A percentile compares a stretch with the other conserved stretches of the same genome.
These are phyloP conservation scores for Anagyrus pseudococci DNA, from an alignment of 2,888 invertebrate genomes.

Conservation along the genomic window DNA sequence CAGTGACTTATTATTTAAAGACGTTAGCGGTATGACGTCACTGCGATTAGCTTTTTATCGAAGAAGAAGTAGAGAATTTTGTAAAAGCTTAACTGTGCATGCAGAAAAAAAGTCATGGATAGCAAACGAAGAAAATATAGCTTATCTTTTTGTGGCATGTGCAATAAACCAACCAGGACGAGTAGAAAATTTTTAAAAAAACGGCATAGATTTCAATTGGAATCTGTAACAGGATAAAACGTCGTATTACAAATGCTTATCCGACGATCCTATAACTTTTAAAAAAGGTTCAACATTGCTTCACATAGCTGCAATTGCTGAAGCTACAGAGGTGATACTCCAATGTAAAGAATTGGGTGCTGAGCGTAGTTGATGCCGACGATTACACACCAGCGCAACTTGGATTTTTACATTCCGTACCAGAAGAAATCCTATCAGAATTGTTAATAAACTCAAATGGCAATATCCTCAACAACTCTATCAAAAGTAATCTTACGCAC, in stretches of 20 bases:
- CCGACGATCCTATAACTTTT: too few species aligned
- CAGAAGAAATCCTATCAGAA: not conserved
- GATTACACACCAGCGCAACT: not conserved
- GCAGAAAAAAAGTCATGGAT: not conserved
- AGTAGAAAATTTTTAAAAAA: not conserved
- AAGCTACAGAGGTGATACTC: not conserved
- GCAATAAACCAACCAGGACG: not conserved
- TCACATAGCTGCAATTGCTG: not conserved
- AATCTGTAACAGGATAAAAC: not conserved
- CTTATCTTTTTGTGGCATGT: not conserved
- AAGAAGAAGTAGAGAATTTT: not conserved
- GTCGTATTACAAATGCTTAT: not conserved
- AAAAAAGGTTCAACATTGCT: constrained; percentile 3
- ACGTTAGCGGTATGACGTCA: constrained; percentile 8
- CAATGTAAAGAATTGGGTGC: not conserved
- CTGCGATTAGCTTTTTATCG: not conserved
- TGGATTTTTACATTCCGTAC: not conserved
- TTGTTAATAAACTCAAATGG: too few species aligned
- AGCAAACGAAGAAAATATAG: not conserved
- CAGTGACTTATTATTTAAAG: not conserved
- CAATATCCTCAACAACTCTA: not conserved
- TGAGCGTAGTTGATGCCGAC: not conserved
- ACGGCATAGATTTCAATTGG: not conserved
- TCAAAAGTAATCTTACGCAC: not conserved
- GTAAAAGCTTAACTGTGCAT: not conserved